Evolutionary conservation across 2,888 invertebrate genomes (phyloP), one percentile per base, ranked within the genome.

Genomic region (Leptinotarsa peninsularis): DNA sequence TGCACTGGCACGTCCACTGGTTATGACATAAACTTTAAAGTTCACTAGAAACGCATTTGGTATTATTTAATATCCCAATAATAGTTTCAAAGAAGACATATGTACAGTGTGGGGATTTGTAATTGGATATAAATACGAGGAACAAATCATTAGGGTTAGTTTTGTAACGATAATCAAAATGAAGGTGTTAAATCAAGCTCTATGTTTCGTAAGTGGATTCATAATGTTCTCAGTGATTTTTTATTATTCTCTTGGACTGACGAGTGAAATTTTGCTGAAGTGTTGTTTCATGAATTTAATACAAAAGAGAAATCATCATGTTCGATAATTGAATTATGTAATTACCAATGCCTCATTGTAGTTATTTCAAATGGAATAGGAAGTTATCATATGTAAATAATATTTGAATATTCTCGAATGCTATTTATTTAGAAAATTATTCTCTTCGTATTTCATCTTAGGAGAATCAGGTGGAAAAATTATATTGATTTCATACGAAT

Each of bases 21-120:
- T 58, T 58, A 58, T 58, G 58, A 14, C 58, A 58, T 58, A 58
- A 58, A 58, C 3, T 23, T 14, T 23, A 58, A 58, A 58, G 58
- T 58, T 58, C 58, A 58, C 58, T 23, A 23, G 58, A 14, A 4
- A 14, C 23, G 58, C 58, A 58, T 58, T 23, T 23, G 4, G 23
- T 58, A 58, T 58, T 58, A 58, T 58, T 58, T 23, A 23, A 58
- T 21, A 14, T 58, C 58, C 21, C 58, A 58, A 23, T 58, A 23
- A 58, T 58, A 58, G 58, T 58, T 58, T 4, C 58, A 58, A 21
- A 58, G 23, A 14, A 58, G 21, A n/a, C 3, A 58, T 58, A 23
- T 58, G 4, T 4, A 23, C 23, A 14, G 23, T 21, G 58, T 58
- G 58, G 58, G 58, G 58, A 58, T 58, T 58, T 15, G 58, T 23